Conservation (phyloP, 2,797 vertebrate species). For the Argentina silus region DNA sequence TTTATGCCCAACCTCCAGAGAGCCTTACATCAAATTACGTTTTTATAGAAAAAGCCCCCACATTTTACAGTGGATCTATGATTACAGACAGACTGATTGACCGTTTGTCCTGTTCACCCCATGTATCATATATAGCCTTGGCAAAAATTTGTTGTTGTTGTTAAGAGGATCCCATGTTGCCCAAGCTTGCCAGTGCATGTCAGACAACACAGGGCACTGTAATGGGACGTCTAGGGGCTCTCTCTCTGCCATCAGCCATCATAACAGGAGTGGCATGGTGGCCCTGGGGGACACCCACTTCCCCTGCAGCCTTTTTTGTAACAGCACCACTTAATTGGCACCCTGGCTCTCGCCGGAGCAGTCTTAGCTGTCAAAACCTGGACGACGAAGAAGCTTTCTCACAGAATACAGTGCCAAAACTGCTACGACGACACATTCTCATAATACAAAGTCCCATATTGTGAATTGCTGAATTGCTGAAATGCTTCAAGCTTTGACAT, state of each 20-base stretch:
- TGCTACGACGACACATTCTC: conserved; percentile 67
- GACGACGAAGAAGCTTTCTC: conserved; percentile 1
- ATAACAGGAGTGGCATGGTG: conserved; percentile 47
- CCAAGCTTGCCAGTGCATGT: neutral
- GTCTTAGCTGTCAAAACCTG: neutral
- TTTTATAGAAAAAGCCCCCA: no score
- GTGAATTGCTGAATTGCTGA: conserved; percentile 72
- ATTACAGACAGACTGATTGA: neutral
- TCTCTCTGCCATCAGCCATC: conserved; percentile 34
- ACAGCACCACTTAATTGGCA: conserved; percentile 72
- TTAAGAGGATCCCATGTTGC: neutral
- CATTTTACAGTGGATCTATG: neutral
- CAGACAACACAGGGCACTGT: neutral
- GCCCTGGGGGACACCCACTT: conserved; percentile 53
- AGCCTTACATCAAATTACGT: no score
- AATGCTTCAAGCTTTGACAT: conserved; percentile 59
- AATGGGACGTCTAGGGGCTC: conserved; percentile 3
- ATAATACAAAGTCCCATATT: conserved; percentile 49
- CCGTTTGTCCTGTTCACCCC: neutral
- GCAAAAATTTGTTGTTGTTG: neutral
- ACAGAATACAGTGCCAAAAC: conserved; percentile 26
- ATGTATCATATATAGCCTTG: neutral
- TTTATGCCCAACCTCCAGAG: no score
- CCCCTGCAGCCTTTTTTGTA: conserved; percentile 66
- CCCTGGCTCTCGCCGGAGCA: conserved; percentile 47